phyloP scores from a whole-genome alignment of 2,888 invertebrate species.

The Hemicrepidius hirtus region DNA sequence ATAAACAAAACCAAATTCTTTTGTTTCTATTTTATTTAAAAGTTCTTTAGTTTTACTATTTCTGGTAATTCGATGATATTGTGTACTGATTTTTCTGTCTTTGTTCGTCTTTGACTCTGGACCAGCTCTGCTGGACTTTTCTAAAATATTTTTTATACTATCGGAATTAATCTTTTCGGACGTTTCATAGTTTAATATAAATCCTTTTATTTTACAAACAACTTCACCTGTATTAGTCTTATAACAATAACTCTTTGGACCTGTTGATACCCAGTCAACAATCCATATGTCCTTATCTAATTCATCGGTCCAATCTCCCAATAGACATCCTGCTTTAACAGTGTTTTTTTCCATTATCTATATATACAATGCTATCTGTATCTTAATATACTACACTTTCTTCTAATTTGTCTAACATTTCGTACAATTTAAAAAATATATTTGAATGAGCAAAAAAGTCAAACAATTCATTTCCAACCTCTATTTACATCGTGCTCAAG shows the following conservation, averaged over 20 bases:
- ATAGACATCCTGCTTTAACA: slow-evolving; percentile 45
- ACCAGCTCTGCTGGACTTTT: too few relatives aligned
- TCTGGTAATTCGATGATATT: slow-evolving; percentile 25
- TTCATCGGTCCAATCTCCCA: slow-evolving; percentile 48
- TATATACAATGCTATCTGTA: slow-evolving; percentile 47
- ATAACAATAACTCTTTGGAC: too few relatives aligned
- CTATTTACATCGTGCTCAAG: too few relatives aligned
- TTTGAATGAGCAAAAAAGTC: too few relatives aligned
- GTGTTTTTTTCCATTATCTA: slow-evolving; percentile 46
- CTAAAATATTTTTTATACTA: too few relatives aligned
- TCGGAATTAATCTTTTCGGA: too few relatives aligned
- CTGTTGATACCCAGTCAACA: slow-evolving; percentile 47
- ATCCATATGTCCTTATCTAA: slow-evolving; percentile 47
- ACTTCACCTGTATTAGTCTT: too few relatives aligned
- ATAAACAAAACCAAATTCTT: too few relatives aligned
- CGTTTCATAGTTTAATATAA: too few relatives aligned
- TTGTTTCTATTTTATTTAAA: slow-evolving; percentile 17
- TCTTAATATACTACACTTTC: slow-evolving; percentile 47
- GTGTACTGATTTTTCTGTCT: slow-evolving; percentile 13
- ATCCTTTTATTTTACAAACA: too few relatives aligned
- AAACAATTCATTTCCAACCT: too few relatives aligned
- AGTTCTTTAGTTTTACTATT: slow-evolving; percentile 4
- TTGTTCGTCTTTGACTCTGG: slow-evolving; percentile 18
- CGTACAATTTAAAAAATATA: slow-evolving; percentile 46
- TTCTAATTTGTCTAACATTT: slow-evolving; percentile 50